Evolutionary conservation across 2,888 invertebrate genomes (phyloP), one percentile per base, ranked within the genome.

Genomic region (Drosophila tanythrix): DNA sequence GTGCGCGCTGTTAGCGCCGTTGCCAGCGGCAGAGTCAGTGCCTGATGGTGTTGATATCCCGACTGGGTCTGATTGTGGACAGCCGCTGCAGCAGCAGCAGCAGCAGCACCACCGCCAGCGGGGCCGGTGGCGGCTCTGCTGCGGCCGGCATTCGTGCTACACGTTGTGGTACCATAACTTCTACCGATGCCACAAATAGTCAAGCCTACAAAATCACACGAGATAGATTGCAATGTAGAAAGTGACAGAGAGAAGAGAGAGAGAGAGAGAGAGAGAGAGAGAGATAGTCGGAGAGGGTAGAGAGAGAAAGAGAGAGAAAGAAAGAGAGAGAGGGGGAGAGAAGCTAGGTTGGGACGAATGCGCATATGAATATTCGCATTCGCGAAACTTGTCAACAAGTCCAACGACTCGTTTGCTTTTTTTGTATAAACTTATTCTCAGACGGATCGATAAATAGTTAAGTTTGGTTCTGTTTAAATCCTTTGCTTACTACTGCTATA

Each of bases 151-250:
- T 90, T 91, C 78, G 90, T 89, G 91, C 91, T 91, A 91, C 92
- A 92, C 73, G 93, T 56, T 56, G 56, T 86, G 75, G 84, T 89
- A 90, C 92, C 91, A 86, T 92, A 92, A 91, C 91, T 92, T 92
- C 93, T 93, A 92, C 92, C 92, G 91, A 93, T 92, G 90, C 93
- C 93, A 91, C 92, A 93, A 89, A 93, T 92, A 81, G 93, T 92
- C 83, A 93, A 90, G 87, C 93, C 93, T 93, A 92, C 87, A 91
- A 91, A 88, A 90, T 91, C 87, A 88, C 82, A 88, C 72, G 90
- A 89, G 76, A 88, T 73, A 77, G 62, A 83, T 60, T 71, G 76
- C 69, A 85, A 85, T 71, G 63, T 79, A 79, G 58, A 80, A 58
- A 78, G 60, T 70, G 68, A 83, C 40, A 74, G 29, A 77, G 25